Conservation (phyloP, 2,888 invertebrate species). For the Drosophila putrida region DNA sequence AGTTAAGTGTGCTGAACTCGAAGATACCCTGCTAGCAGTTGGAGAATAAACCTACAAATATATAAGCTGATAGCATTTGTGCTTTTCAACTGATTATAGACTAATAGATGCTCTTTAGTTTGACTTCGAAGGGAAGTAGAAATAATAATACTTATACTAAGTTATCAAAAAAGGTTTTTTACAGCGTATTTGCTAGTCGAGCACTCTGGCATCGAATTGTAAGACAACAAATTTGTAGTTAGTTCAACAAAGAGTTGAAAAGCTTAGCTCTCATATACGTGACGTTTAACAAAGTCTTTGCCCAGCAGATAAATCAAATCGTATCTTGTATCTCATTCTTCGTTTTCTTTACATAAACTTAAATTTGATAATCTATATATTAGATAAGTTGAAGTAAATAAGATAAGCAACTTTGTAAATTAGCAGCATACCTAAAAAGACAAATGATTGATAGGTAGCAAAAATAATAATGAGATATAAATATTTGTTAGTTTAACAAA, state of each 20-base stretch:
- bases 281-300: neutral
- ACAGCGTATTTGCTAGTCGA: neutral
- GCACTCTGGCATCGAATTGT: neutral
- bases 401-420: conserved; percentile 7
- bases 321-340: conserved; percentile 1
- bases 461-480: too few species aligned
- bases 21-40: too few species aligned
- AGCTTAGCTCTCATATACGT: neutral
- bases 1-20: too few species aligned
- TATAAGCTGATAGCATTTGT: too few species aligned
- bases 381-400: neutral
- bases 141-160: too few species aligned
- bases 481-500: too few species aligned
- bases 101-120: too few species aligned
- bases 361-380: neutral
- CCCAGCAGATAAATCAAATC: conserved; percentile 5
- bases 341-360: neutral
- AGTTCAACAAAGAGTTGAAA: conserved; percentile 3
- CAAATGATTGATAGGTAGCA: too few species aligned
- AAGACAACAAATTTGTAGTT: neutral
- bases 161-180: too few species aligned
- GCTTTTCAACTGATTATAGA: too few species aligned
- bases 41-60: too few species aligned
- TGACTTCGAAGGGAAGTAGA: too few species aligned
- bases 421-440: neutral